Base-by-base conservation (phyloP, 64 coral and sea anemone genomes). In the Platygyra sinensis region DNA sequence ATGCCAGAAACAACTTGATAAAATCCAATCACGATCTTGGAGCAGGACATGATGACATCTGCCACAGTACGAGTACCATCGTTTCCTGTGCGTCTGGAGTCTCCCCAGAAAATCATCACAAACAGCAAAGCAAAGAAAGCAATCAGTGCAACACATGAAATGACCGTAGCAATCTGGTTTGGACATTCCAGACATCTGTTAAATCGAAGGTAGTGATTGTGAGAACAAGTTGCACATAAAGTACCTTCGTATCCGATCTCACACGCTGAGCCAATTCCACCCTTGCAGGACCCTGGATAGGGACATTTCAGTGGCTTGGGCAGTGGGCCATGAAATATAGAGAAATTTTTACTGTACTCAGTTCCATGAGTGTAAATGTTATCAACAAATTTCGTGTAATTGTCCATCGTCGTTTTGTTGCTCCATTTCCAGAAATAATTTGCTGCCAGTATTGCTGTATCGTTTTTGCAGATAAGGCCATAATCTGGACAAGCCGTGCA, bases 21-120 rank as follows among this genome's bases (percentile, higher is more conserved):
- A 86, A 96, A 96, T 25, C 94, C 94, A 52, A 95, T 82, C 8
- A 95, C 78, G 80, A 95, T 95, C 84, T 95, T 95, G 30, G 88
- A 85, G 17, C 94, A 96, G 1, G 94, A 96, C 57, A 96, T 91
- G 64, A 92, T 92, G 33, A 92, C 84, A 61, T 96, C 94, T 62
- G 94, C 94, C 4, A 89, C n/a, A 18, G 90, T 92, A 72, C 94
- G 69, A 46, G 90, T 92, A 72, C 90, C 39, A 46, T 90, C 71
- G 9, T 89, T 77, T 30, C 54, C 57, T 0, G 89, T 61, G 14
- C 60, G 74, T 61, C 77, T 96, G 27, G 86, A 88, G 79, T 96
- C 94, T 19, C 94, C 90, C 78, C 86, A 85, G 17, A 96, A 4
- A 57, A 96, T 60, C 17, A 87, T 90, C 0, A 78, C 33, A 32